A percentile compares a stretch with the other conserved stretches of the same genome.
Evolutionary conservation across 2,888 invertebrate genomes (phyloP).

Genomic region (Lamproptera curius): DNA sequence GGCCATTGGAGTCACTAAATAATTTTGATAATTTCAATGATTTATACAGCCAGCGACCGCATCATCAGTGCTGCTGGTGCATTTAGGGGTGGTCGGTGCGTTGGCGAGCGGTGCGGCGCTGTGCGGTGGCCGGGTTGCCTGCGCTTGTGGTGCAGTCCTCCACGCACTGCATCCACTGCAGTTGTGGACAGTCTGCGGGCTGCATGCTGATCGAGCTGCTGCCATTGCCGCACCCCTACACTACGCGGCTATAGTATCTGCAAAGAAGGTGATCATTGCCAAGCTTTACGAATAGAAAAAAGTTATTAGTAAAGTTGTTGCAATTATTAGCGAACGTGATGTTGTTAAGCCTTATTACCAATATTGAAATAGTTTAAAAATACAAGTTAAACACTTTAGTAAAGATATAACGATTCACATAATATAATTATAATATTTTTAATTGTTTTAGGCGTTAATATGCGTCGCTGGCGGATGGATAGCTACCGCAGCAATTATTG

Average conservation of each 20-base stretch:
- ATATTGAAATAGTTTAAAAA: too few species aligned
- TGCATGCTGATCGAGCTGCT: constrained; percentile 88
- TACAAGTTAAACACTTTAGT: too few species aligned
- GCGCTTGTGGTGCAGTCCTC: constrained; percentile 83
- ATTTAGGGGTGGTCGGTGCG: constrained; percentile 84
- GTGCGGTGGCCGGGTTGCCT: constrained; percentile 80
- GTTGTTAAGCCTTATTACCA: too few species aligned
- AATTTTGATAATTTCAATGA: not conserved
- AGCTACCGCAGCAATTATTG: constrained; percentile 78
- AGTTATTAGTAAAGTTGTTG: too few species aligned
- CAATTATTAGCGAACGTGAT: too few species aligned
- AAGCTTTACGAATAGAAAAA: too few species aligned
- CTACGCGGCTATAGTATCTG: constrained; percentile 86
- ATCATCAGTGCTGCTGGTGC: constrained; percentile 84
- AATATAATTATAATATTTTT: too few species aligned
- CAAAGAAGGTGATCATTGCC: constrained; percentile 74
- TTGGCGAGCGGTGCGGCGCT: constrained; percentile 83
- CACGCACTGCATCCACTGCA: constrained; percentile 85
- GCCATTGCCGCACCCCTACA: constrained; percentile 89
- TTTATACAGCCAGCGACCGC: constrained; percentile 78
- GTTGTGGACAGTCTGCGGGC: constrained; percentile 88
- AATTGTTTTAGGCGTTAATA: constrained; percentile 8
- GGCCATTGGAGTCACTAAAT: too few species aligned
- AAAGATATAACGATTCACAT: too few species aligned
- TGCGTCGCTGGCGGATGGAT: constrained; percentile 84